A percentile compares a stretch with the other conserved stretches of the same genome.
Conservation (phyloP, 1,140 invertebrate species). For the Drosophila tani region DNA sequence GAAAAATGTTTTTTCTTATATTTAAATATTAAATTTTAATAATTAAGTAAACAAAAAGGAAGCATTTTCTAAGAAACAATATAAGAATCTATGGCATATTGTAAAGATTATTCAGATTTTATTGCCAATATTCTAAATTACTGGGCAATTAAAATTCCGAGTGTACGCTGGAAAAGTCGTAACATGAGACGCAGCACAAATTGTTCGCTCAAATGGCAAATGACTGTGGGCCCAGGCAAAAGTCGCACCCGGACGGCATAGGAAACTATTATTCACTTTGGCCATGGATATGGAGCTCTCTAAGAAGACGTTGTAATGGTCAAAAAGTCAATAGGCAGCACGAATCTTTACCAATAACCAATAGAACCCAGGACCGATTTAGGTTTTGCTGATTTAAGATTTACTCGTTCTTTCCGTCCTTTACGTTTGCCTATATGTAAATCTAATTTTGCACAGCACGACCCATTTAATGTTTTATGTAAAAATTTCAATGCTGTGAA, state of each 20-base stretch:
- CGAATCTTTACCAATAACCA: background rate
- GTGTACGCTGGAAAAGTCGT: constrained; percentile 41
- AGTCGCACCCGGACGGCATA: constrained; percentile 3
- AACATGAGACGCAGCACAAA: constrained; percentile 69
- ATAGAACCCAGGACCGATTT: background rate
- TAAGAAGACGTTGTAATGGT: background rate
- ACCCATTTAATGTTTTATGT: too few species aligned
- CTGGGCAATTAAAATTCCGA: background rate
- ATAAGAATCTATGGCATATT: background rate
- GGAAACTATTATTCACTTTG: constrained; percentile 8
- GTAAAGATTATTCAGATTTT: background rate
- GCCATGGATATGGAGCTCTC: constrained; percentile 11
- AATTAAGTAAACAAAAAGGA: too few species aligned
- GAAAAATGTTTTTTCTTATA: too few species aligned
- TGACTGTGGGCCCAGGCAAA: constrained; percentile 6
- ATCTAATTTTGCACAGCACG: too few species aligned
- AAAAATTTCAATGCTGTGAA: too few species aligned
- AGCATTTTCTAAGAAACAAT: too few species aligned
- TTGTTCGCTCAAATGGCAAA: constrained; percentile 43
- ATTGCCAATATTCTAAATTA: background rate
- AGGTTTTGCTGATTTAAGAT: background rate
- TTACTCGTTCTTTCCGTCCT: too few species aligned
- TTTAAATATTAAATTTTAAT: too few species aligned
- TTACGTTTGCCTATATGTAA: too few species aligned
- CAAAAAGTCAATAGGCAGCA: background rate